Base-by-base conservation (phyloP, 2,113 vertebrate genomes). In the Apeltes quadracus region DNA sequence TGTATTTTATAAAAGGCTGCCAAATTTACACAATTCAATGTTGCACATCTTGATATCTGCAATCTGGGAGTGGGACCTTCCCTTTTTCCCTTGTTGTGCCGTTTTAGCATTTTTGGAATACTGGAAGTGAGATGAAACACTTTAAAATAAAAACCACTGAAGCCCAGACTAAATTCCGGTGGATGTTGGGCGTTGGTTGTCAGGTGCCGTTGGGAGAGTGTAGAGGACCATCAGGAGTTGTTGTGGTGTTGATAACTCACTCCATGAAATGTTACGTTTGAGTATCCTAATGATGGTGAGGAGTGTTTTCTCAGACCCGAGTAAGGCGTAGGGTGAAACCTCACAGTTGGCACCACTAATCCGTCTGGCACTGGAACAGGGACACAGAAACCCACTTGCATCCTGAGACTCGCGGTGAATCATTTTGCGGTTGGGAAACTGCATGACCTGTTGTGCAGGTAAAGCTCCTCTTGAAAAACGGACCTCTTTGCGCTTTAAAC, bases 141-240 rank as follows among this genome's bases (percentile, higher is more conserved):
- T 72, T 78, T 58, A 83, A 87, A 86, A 90, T 74, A 76, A 80
- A 48, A 88, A 70, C 76, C 68, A 67, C 84, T 81, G n/a, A n/a
- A n/a, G n/a, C n/a, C n/a, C n/a, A n/a, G n/a, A n/a, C n/a, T n/a
- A n/a, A n/a, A n/a, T n/a, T n/a, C n/a, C n/a, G n/a, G n/a, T n/a
- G n/a, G n/a, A n/a, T n/a, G n/a, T n/a, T n/a, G n/a, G n/a, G n/a
- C n/a, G n/a, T n/a, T n/a, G n/a, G n/a, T n/a, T n/a, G n/a, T n/a
- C n/a, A n/a, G n/a, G n/a, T n/a, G n/a, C n/a, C n/a, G n/a, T 18
- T 41, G 18, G 25, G 43, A 57, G 18, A 61, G 18, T 43, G 32
- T 27, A 41, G 25, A 44, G 41, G 43, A 51, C 50, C 2, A 39
- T 57, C 29, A 64, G 10, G 11, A 25, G 15, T 58, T 58, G 51